Conservation (phyloP, 2,797 vertebrate species). For the Oryzias dopingdopingensis region DNA sequence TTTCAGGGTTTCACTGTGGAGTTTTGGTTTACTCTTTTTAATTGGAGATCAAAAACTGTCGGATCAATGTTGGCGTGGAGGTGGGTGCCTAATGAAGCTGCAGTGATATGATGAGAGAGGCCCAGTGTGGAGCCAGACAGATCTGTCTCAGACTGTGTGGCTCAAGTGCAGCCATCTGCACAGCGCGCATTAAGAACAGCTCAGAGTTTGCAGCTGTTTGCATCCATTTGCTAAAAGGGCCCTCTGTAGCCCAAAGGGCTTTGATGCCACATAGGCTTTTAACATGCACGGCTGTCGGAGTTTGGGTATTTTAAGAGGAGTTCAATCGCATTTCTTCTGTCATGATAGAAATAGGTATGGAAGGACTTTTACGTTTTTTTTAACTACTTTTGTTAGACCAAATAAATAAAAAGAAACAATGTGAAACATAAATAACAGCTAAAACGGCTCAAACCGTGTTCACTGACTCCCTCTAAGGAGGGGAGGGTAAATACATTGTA, state of each 20-base stretch:
- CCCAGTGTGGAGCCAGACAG: conserved; percentile 53
- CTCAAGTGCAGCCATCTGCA: conserved; percentile 71
- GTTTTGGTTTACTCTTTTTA: conserved; percentile 15
- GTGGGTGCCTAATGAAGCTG: conserved; percentile 51
- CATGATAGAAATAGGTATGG: conserved; percentile 27
- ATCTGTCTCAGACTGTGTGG: conserved; percentile 64
- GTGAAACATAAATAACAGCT: too few species aligned
- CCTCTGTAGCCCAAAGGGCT: conserved; percentile 68
- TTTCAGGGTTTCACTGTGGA: conserved; percentile 12
- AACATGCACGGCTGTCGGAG: conserved; percentile 62
- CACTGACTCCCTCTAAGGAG: too few species aligned
- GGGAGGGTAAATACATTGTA: too few species aligned
- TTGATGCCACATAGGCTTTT: conserved; percentile 75
- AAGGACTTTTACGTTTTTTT: not conserved
- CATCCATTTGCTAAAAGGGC: conserved; percentile 71
- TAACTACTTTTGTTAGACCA: conserved; percentile 8
- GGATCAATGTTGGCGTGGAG: conserved; percentile 49
- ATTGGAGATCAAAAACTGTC: conserved; percentile 39
- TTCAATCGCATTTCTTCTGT: conserved; percentile 45
- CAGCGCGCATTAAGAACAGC: conserved; percentile 61
- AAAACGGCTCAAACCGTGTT: too few species aligned
- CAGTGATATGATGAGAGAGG: conserved; percentile 47
- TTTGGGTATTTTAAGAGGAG: conserved; percentile 23
- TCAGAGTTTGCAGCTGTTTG: conserved; percentile 73
- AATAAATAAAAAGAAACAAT: too few species aligned